Conservation (phyloP, 92 coral and sea anemone species). For the Blastomussa wellsi region DNA sequence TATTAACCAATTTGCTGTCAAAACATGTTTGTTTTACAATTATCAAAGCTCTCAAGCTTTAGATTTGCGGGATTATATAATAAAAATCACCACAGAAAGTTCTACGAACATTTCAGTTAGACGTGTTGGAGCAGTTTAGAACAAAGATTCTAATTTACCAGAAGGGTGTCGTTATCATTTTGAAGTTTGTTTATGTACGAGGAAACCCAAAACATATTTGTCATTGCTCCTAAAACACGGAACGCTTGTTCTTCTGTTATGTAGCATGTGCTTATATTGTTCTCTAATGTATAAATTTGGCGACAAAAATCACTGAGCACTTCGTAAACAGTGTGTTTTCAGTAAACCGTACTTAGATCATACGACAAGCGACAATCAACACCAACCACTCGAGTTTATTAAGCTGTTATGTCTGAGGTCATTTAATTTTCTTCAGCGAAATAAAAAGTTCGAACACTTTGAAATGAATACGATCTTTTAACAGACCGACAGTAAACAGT, state of each 20-base stretch:
- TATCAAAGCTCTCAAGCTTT: slow-evolving; percentile 19
- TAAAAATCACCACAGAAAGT: not conserved
- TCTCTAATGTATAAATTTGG: not conserved
- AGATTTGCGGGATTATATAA: slow-evolving; percentile 5
- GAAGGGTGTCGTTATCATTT: too few relatives aligned
- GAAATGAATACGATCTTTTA: not conserved
- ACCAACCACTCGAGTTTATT: slow-evolving; percentile 10
- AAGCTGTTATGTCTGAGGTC: not conserved
- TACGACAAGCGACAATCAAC: slow-evolving; percentile 9
- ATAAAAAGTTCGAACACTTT: slow-evolving; percentile 2
- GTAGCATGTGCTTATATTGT: slow-evolving; percentile 46
- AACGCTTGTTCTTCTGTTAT: not conserved
- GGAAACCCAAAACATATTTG: not conserved
- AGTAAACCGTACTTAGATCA: slow-evolving; percentile 26
- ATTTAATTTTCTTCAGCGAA: not conserved
- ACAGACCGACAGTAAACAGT: not conserved
- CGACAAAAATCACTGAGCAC: slow-evolving; percentile 12
- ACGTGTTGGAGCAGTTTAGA: not conserved
- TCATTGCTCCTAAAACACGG: not conserved
- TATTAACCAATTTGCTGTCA: slow-evolving; percentile 48
- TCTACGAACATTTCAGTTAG: not conserved
- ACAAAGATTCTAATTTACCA: not conserved
- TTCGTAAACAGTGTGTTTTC: slow-evolving; percentile 40
- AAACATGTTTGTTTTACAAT: slow-evolving; percentile 49
- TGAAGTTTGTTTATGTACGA: not conserved